phyloP scores from a whole-genome alignment of 1,140 invertebrate species.

The Drosophila chauvacae region DNA sequence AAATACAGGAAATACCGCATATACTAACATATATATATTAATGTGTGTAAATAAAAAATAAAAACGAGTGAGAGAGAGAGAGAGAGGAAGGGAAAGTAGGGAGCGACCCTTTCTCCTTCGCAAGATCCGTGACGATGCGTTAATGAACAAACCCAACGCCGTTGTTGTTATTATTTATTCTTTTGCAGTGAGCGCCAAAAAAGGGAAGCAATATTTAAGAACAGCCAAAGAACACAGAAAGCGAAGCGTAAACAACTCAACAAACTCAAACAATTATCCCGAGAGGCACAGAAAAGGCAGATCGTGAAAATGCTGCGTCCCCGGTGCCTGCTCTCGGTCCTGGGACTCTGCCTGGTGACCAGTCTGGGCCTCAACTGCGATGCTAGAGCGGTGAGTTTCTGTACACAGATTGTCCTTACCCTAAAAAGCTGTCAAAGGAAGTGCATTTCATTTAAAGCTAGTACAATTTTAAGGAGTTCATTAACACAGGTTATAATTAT shows the following conservation, averaged over 20 bases:
- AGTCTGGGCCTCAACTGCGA: conserved; percentile 67
- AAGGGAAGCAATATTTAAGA: neutral
- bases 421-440: too few relatives aligned
- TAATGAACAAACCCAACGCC: conserved; percentile 25
- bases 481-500: too few relatives aligned
- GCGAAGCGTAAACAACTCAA: neutral
- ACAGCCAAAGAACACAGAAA: conserved; percentile 1
- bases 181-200: conserved; percentile 42
- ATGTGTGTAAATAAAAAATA: conserved; percentile 8
- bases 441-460: too few relatives aligned
- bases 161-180: conserved; percentile 28
- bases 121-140: conserved; percentile 20
- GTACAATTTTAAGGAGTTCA: too few relatives aligned
- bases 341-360: conserved; percentile 67
- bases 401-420: too few relatives aligned
- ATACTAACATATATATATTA: neutral
- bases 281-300: neutral
- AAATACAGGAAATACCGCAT: conserved; percentile 14
- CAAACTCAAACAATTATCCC: neutral
- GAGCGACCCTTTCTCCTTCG: neutral
- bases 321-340: conserved; percentile 60
- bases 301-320: conserved; percentile 27
- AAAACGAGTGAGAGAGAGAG: neutral
- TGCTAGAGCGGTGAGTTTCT: conserved; percentile 74
- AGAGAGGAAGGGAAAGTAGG: neutral